A percentile compares a stretch with the other conserved stretches of the same genome.
phyloP scores from a whole-genome alignment of 1,140 invertebrate genomes.

The Diplogasteroides magnus region DNA sequence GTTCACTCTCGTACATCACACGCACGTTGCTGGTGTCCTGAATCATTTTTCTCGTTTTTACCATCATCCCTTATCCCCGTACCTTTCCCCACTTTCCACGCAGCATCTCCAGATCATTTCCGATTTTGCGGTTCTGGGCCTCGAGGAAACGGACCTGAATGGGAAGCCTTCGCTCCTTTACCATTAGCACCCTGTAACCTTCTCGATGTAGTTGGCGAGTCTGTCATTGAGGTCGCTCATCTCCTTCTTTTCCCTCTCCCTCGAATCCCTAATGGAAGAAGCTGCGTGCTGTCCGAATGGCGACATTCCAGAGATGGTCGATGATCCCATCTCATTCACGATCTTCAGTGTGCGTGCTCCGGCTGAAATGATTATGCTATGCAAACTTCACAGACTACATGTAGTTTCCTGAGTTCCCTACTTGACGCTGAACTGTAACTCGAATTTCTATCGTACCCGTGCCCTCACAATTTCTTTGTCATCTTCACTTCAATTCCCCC shows the following conservation, averaged over 20 bases:
- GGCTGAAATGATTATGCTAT: no score
- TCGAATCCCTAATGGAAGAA: conserved; percentile 54
- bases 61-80: neutral
- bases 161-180: no score
- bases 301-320: conserved; percentile 33
- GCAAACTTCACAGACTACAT: no score
- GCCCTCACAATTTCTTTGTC: no score
- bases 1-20: conserved; percentile 60
- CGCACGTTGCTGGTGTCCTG: conserved; percentile 59
- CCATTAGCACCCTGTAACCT: conserved; percentile 15
- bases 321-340: neutral
- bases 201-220: conserved; percentile 54
- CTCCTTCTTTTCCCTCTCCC: conserved; percentile 56
- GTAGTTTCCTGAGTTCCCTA: no score
- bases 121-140: conserved; percentile 59
- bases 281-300: conserved; percentile 55
- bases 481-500: no score
- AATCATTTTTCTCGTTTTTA: neutral
- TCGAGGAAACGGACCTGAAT: conserved; percentile 58
- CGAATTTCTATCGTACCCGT: no score
- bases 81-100: conserved; percentile 56
- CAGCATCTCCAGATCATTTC: conserved; percentile 58
- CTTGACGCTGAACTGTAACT: no score
- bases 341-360: neutral
- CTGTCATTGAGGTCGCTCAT: conserved; percentile 52